phyloP scores from a whole-genome alignment of 2,888 invertebrate species.

The Spilosoma lubricipeda region DNA sequence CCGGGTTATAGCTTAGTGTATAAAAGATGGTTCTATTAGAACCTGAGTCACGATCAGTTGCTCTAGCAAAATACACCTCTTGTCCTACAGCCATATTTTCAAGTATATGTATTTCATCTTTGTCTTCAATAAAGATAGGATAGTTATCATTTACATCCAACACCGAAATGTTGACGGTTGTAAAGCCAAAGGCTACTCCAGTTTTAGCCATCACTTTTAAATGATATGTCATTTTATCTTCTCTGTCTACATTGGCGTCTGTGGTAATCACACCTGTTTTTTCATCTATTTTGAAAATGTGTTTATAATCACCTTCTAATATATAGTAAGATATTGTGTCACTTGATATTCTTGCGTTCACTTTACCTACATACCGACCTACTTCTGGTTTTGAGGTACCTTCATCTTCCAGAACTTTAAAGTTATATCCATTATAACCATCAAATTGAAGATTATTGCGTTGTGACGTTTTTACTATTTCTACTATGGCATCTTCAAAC shows the following conservation, averaged over 20 bases:
- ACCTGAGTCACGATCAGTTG: constrained; percentile 95
- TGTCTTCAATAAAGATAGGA: constrained; percentile 92
- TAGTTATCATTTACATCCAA: constrained; percentile 96
- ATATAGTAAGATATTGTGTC: constrained; percentile 91
- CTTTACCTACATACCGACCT: constrained; percentile 92
- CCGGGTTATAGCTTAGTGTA: constrained; percentile 92
- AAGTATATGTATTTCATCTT: constrained; percentile 91
- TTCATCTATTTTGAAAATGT: constrained; percentile 93
- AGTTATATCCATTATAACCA: constrained; percentile 91
- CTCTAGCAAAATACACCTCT: constrained; percentile 95
- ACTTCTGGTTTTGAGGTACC: constrained; percentile 87
- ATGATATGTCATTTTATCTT: constrained; percentile 91
- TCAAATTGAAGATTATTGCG: constrained; percentile 92
- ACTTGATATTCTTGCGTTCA: constrained; percentile 87
- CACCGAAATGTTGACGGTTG: constrained; percentile 92
- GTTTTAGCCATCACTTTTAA: constrained; percentile 93
- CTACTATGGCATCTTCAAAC: constrained; percentile 91
- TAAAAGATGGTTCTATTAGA: constrained; percentile 95
- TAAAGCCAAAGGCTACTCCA: constrained; percentile 91
- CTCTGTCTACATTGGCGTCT: constrained; percentile 93
- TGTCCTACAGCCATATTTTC: constrained; percentile 98
- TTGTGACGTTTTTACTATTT: constrained; percentile 91
- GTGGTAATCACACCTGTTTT: constrained; percentile 92
- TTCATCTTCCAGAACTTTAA: constrained; percentile 93
- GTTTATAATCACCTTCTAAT: constrained; percentile 91